Evolutionary conservation across 2,113 vertebrate species (phyloP), one percentile per base, ranked within the genome.

Genomic region (Aviceda subcristata): DNA sequence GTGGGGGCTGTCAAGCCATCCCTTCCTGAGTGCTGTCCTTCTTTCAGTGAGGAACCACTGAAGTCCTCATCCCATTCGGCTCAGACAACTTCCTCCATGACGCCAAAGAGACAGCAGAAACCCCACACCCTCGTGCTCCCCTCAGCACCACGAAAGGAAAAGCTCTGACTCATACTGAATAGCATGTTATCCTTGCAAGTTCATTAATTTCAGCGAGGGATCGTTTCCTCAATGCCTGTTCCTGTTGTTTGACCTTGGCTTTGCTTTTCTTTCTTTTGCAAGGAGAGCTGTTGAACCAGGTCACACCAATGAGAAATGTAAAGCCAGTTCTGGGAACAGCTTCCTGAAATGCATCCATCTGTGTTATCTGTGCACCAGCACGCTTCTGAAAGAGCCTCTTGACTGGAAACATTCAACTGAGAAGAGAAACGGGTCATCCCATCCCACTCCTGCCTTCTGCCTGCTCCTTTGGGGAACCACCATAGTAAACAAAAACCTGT

Each of bases 201-300:
- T 88, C 93, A 63, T 10, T 36, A n/a, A 72, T 38, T 75, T 60
- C 63, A 86, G 43, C 1, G 0, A 69, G 43, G 60, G 81, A 43
- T 56, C 23, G 4, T 95, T 97, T 96, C 95, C 87, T 96, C 85
- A 92, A 16, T 45, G 83, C 30, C 79, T 78, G 19, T 95, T 97
- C 95, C 94, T 95, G 96, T 88, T 71, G 30, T 77, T 93, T 97
- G 91, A 97, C 91, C 87, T 67, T 93, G 77, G 30, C 60, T 80
- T 72, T 1, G 6, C 56, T 83, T 56, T 69, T 81, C 80, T 86
- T 93, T 59, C 88, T 92, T 82, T 60, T 63, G 59, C 81, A 67
- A 91, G 62, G 72, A 46, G 20, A 59, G 19, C 34, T 10, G 5
- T 62, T 67, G 74, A n/a, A 30, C 62, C 57, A 38, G 89, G 92